phyloP scores from a whole-genome alignment of 1,140 invertebrate species.

The Listronotus bonariensis region DNA sequence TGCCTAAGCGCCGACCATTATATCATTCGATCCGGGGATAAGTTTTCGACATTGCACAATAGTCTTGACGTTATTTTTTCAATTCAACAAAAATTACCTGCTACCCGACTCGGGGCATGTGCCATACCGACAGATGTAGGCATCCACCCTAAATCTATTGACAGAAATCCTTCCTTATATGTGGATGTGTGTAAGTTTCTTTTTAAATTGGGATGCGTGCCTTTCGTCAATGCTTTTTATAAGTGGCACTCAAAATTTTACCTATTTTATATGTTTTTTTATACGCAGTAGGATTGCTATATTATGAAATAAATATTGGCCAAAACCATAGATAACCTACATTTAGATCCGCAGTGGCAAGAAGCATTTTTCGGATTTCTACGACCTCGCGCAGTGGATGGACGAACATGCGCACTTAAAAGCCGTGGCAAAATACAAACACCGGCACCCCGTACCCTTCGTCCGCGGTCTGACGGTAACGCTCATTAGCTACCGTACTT shows the following conservation, averaged over 20 bases:
- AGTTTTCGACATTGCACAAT: conserved; percentile 35
- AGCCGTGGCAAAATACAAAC: too few relatives aligned
- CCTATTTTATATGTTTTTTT: too few relatives aligned
- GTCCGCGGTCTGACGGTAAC: too few relatives aligned
- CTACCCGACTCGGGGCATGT: conserved; percentile 38
- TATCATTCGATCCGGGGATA: conserved; percentile 29
- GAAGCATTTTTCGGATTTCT: too few relatives aligned
- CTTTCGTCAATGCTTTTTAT: conserved; percentile 1
- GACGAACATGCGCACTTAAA: too few relatives aligned
- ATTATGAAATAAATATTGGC: too few relatives aligned
- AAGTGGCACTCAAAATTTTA: conserved; percentile 5
- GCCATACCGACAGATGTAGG: conserved; percentile 40
- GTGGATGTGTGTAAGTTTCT: conserved; percentile 11
- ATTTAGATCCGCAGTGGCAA: too few relatives aligned
- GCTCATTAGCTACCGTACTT: too few relatives aligned
- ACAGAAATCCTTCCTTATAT: conserved; percentile 26
- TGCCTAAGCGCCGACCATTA: conserved; percentile 30
- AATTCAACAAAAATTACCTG: conserved; percentile 31
- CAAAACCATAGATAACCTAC: too few relatives aligned
- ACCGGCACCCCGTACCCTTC: too few relatives aligned
- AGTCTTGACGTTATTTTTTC: conserved; percentile 32
- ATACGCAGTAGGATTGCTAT: too few relatives aligned
- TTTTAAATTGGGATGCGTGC: conserved; percentile 1
- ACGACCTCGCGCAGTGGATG: too few relatives aligned
- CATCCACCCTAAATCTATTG: conserved; percentile 14